A percentile compares a stretch with the other conserved stretches of the same genome.
These are phyloP conservation scores for Morus bassanus DNA, from an alignment of 2,797 vertebrate genomes.

Conservation along the genomic window DNA sequence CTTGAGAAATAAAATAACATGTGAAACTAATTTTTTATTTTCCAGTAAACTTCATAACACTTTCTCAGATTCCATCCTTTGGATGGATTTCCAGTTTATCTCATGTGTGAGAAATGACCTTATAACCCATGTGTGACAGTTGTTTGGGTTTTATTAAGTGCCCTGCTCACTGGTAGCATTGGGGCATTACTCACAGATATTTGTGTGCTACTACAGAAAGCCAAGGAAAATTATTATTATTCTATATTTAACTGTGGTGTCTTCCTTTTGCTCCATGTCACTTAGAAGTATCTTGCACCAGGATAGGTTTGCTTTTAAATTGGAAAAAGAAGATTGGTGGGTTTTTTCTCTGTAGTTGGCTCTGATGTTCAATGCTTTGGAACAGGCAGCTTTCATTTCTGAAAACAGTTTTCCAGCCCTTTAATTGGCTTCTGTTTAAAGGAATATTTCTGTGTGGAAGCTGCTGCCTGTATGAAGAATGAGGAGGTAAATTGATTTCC, in stretches of 20 bases:
- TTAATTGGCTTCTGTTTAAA: slow-evolving; percentile 24
- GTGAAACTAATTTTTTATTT: slow-evolving; percentile 74
- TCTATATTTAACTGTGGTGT: slow-evolving; percentile 57
- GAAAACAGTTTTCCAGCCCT: neutral
- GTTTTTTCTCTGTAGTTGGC: neutral
- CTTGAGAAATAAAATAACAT: slow-evolving; percentile 74
- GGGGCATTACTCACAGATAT: slow-evolving; percentile 73
- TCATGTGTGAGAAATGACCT: slow-evolving; percentile 77
- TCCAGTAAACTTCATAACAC: slow-evolving; percentile 66
- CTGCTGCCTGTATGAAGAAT: neutral
- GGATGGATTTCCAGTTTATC: slow-evolving; percentile 74
- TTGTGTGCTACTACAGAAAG: slow-evolving; percentile 58
- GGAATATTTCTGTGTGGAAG: neutral
- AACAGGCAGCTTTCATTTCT: neutral
- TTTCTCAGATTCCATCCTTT: slow-evolving; percentile 60
- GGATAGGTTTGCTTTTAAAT: neutral
- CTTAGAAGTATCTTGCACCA: slow-evolving; percentile 31
- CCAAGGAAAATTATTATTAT: slow-evolving; percentile 70
- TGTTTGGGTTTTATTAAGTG: slow-evolving; percentile 77
- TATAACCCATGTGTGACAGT: slow-evolving; percentile 76
- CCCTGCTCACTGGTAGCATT: slow-evolving; percentile 57
- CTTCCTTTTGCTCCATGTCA: slow-evolving; percentile 50
- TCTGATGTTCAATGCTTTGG: neutral
- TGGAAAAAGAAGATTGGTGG: neutral
- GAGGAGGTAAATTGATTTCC: slow-evolving; percentile 24